Base-by-base conservation (phyloP, 2,797 vertebrate species). In the Nyctalus aviator region DNA sequence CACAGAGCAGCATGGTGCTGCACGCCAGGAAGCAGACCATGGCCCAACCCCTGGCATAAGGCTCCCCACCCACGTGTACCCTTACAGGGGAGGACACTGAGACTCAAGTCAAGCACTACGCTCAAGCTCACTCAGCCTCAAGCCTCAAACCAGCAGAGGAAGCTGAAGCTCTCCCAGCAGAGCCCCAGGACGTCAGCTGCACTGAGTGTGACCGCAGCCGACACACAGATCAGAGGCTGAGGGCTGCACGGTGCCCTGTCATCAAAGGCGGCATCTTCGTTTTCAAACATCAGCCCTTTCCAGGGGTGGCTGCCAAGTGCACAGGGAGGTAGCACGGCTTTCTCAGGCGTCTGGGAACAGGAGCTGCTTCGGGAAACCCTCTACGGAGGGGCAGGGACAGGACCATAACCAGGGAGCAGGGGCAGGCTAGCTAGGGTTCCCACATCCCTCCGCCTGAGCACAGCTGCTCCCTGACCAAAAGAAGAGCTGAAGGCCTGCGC, bases 391-490 rank as follows among this genome's bases (percentile, higher is more conserved):
- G 37, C 23, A 83, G 59, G 57, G 32, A 20, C 62, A 81, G 20
- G 35, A 37, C 35, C 57, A 59, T 25, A 76, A n/a, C 32, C 4
- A 41, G 55, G 23, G 46, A 55, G 78, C 62, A 92, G 8, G n/a
- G 35, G 27, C 69, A 95, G 86, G 41, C 53, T 21, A 37, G 90
- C 78, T 94, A 48, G 57, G 73, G 88, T 92, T 6, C 10, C 72
- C 57, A 1, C 0, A 46, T 0, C 75, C n/a, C 15, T 95, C 81
- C 37, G 88, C 46, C 78, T 92, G 46, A 81, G 57, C 32, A 53
- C 53, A 55, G 69, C 17, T 35, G 66, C 72, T 84, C 48, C 72
- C 71, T 57, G 15, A 71, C 1, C 83, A 66, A 88, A 89, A 69
- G 8, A 27, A 71, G 23, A 25, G 73, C 87, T 48, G 77, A 62